Percentiles rank a stretch among this genome's conserved stretches.
These are phyloP conservation scores for Calliphora vicina DNA, from an alignment of 1,140 invertebrate species.

Conservation along the genomic window DNA sequence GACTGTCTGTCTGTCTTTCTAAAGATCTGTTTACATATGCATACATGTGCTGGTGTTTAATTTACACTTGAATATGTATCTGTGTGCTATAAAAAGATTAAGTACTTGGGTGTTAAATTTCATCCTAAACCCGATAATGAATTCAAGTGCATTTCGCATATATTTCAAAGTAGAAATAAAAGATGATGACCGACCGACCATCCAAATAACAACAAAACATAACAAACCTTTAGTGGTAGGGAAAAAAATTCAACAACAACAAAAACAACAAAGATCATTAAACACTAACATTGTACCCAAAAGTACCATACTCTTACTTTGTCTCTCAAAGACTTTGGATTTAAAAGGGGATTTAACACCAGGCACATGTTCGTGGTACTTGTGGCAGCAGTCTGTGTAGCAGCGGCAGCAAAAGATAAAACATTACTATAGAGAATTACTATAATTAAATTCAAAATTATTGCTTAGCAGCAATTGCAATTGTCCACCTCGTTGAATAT, in stretches of 20 bases:
- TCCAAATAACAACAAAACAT: neutral
- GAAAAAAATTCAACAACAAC: neutral
- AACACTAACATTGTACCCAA: neutral
- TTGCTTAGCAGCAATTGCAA: conserved; percentile 31
- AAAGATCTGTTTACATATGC: neutral
- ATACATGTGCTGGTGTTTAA: neutral
- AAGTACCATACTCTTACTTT: neutral
- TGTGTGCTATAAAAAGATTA: neutral
- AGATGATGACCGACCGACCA: neutral
- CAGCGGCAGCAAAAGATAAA: neutral
- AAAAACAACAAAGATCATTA: conserved; percentile 22
- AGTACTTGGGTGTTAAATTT: conserved; percentile 30
- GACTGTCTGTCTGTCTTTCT: neutral
- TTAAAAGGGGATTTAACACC: neutral
- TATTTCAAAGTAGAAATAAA: conserved; percentile 5
- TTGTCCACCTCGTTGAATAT: conserved; percentile 27
- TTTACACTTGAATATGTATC: neutral
- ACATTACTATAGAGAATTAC: conserved; percentile 29
- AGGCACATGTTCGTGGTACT: no score
- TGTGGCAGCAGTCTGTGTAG: neutral
- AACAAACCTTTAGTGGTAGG: no score
- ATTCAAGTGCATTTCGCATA: conserved; percentile 26
- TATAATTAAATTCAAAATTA: conserved; percentile 35
- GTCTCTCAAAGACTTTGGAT: neutral
- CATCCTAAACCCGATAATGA: conserved; percentile 29